phyloP scores from a whole-genome alignment of 2,113 vertebrate species.

The zebrafish (Danio rerio) region DNA sequence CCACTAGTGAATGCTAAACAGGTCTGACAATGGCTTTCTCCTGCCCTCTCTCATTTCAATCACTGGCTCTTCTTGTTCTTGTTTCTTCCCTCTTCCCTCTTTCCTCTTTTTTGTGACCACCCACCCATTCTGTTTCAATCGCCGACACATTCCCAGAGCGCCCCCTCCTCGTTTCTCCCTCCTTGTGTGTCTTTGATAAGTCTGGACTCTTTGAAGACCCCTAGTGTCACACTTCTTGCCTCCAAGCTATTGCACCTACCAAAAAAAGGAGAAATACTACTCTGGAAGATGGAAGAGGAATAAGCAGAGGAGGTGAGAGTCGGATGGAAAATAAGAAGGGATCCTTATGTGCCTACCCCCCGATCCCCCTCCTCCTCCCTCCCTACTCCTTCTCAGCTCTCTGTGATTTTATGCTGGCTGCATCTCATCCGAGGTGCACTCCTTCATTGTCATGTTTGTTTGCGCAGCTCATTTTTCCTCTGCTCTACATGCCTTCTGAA shows the following conservation, averaged over 20 bases:
- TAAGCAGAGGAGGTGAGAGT: constrained; percentile 36
- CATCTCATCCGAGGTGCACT: constrained; percentile 78
- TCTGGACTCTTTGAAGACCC: constrained; percentile 59
- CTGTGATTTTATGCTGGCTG: constrained; percentile 77
- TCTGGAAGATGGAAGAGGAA: constrained; percentile 15
- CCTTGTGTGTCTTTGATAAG: constrained; percentile 59
- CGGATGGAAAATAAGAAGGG: constrained; percentile 53
- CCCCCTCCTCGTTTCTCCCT: constrained; percentile 28
- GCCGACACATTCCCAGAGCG: background rate
- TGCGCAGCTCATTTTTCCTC: constrained; percentile 75
- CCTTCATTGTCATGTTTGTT: constrained; percentile 83
- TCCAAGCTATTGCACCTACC: constrained; percentile 48
- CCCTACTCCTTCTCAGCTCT: constrained; percentile 60
- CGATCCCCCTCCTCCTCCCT: constrained; percentile 40
- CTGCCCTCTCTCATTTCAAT: constrained; percentile 21
- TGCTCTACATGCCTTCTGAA: constrained; percentile 69
- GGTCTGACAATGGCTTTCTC: constrained; percentile 30
- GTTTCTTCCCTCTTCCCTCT: background rate
- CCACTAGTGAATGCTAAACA: constrained; percentile 25
- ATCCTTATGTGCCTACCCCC: constrained; percentile 69
- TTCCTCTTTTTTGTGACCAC: background rate
- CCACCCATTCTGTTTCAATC: background rate
- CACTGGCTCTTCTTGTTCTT: constrained; percentile 18
- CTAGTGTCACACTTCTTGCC: constrained; percentile 46
- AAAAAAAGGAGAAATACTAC: constrained; percentile 28